phyloP scores from a whole-genome alignment of 1,140 invertebrate species.

The Trinorchestia longiramus region DNA sequence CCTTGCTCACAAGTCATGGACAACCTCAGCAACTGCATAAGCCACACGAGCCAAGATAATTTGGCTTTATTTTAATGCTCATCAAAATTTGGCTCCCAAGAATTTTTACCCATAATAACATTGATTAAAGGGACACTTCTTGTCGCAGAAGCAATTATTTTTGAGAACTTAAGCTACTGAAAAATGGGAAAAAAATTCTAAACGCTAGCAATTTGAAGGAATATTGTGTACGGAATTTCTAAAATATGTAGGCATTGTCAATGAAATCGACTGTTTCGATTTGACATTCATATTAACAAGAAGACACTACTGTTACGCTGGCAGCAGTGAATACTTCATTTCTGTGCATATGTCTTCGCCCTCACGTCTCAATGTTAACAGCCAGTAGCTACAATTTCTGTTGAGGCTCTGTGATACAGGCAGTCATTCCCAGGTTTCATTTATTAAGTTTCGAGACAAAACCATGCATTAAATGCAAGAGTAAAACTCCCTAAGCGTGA shows the following conservation, averaged over 20 bases:
- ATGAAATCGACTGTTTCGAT: neutral
- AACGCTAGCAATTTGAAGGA: neutral
- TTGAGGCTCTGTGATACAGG: neutral
- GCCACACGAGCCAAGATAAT: neutral
- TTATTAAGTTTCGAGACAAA: neutral
- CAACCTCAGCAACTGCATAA: no score
- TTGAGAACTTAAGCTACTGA: neutral
- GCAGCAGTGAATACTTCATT: neutral
- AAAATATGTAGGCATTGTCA: neutral
- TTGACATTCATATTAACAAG: neutral
- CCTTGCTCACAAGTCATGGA: no score
- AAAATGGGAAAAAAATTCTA: neutral
- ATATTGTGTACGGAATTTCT: neutral
- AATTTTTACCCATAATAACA: neutral
- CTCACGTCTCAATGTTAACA: neutral
- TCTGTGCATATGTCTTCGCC: neutral
- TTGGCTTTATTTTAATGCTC: neutral
- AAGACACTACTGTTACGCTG: neutral
- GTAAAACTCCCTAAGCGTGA: neutral
- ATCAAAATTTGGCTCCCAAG: neutral
- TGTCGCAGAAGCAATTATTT: no score
- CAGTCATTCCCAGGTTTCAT: neutral
- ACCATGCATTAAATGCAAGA: neutral
- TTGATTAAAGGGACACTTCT: neutral
- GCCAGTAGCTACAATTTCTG: neutral